phyloP scores from a whole-genome alignment of 2,888 invertebrate genomes.

The Euphydryas editha region DNA sequence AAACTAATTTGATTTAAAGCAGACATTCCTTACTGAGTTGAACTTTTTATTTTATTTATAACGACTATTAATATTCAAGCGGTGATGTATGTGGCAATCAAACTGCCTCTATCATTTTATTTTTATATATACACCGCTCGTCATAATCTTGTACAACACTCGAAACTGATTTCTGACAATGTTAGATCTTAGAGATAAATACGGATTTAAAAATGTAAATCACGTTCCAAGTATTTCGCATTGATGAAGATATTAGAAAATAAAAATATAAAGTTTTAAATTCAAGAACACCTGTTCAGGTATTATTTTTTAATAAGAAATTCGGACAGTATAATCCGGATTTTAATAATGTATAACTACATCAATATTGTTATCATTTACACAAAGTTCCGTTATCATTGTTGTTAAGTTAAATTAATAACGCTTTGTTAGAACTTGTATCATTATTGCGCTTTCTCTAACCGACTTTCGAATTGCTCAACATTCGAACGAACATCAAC shows the following conservation, averaged over 20 bases:
- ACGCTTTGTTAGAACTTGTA: conserved; percentile 6
- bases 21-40: conserved; percentile 27
- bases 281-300: no score
- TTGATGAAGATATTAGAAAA: not conserved
- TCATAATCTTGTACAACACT: conserved; percentile 22
- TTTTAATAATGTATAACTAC: not conserved
- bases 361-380: not conserved
- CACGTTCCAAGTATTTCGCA: not conserved
- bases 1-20: conserved; percentile 36
- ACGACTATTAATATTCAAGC: conserved; percentile 29
- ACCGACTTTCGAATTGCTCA: conserved; percentile 36
- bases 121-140: conserved; percentile 30
- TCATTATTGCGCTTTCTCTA: conserved; percentile 25
- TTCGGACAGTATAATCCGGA: not conserved
- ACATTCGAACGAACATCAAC: conserved; percentile 19
- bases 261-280: not conserved
- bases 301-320: no score
- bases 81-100: conserved; percentile 38
- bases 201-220: not conserved
- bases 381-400: not conserved
- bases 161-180: conserved; percentile 17
- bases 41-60: conserved; percentile 38
- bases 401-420: conserved; percentile 5
- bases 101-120: conserved; percentile 36
- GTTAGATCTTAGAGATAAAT: conserved; percentile 16